A percentile compares a stretch with the other conserved stretches of the same genome.
Evolutionary conservation across 2,113 vertebrate species (phyloP).

Genomic region (Excalfactoria chinensis): DNA sequence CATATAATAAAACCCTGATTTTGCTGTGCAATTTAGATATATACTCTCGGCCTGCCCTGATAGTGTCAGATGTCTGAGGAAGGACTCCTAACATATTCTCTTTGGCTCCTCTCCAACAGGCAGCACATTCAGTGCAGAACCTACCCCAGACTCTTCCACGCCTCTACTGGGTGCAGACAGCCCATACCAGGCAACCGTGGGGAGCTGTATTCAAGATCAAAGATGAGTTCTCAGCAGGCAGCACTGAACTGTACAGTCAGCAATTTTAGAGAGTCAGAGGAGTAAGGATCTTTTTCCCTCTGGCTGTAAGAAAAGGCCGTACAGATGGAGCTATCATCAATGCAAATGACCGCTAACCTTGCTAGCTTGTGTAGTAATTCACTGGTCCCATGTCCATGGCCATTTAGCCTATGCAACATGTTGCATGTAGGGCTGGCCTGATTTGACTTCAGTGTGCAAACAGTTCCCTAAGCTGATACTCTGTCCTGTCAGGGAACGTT

Average conservation of each 20-base stretch:
- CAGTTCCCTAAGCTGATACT: background rate
- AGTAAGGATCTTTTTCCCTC: background rate
- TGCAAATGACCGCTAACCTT: background rate
- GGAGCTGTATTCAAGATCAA: background rate
- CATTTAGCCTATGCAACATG: background rate
- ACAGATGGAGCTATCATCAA: background rate
- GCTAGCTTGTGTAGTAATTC: background rate
- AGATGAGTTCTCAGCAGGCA: background rate
- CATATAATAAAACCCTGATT: rapidly evolving
- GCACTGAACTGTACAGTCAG: background rate
- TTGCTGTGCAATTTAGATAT: background rate
- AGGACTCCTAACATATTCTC: background rate
- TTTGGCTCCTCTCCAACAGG: background rate
- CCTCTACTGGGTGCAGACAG: rapidly evolving
- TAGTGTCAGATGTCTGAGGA: background rate
- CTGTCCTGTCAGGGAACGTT: background rate
- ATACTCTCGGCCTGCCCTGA: rapidly evolving
- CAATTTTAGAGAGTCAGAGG: background rate
- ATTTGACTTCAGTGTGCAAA: background rate
- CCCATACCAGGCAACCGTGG: rapidly evolving
- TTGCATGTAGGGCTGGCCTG: background rate
- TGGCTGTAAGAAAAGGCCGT: rapidly evolving
- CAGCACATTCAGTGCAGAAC: rapidly evolving
- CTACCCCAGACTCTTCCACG: rapidly evolving
- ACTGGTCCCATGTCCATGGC: background rate